Percentiles rank a stretch among this genome's conserved stretches.
Evolutionary conservation across 2,113 vertebrate genomes (phyloP).

Genomic region (Tragulus kanchil): DNA sequence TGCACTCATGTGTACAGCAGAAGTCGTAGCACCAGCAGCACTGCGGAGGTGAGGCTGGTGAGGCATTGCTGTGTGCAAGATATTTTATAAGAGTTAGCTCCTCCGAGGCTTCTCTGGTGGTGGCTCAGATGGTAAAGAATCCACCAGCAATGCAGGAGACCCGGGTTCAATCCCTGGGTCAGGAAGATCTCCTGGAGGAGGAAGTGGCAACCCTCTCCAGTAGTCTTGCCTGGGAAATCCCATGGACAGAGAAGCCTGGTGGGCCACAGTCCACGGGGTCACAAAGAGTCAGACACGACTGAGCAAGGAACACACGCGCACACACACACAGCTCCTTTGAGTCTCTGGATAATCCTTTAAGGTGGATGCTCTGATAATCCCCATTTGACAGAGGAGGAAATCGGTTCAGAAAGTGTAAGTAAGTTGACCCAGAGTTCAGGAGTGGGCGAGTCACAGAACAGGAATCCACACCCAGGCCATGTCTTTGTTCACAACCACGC

Average conservation of each 20-base stretch:
- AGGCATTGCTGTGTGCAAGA: rapidly evolving
- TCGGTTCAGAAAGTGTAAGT: background rate
- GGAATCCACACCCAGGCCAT: background rate
- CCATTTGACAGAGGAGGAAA: background rate
- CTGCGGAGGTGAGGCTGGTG: rapidly evolving
- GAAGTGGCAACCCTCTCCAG: background rate
- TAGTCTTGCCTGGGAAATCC: background rate
- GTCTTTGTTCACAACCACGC: background rate
- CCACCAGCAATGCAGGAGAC: background rate
- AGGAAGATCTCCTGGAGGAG: background rate
- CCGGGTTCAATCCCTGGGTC: background rate
- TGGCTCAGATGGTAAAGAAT: background rate
- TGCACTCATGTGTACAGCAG: rapidly evolving
- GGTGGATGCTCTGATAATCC: background rate
- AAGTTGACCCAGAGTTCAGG: background rate
- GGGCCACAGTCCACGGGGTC: background rate
- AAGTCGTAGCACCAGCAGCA: background rate
- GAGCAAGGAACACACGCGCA: background rate
- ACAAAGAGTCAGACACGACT: background rate
- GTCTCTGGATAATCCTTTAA: background rate
- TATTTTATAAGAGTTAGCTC: background rate
- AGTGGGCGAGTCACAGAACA: too few species aligned
- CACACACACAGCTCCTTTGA: background rate
- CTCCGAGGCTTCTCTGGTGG: background rate
- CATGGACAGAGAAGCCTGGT: background rate